These are phyloP conservation scores for Pipistrellus kuhlii DNA, from an alignment of 2,797 vertebrate species.

Conservation along the genomic window DNA sequence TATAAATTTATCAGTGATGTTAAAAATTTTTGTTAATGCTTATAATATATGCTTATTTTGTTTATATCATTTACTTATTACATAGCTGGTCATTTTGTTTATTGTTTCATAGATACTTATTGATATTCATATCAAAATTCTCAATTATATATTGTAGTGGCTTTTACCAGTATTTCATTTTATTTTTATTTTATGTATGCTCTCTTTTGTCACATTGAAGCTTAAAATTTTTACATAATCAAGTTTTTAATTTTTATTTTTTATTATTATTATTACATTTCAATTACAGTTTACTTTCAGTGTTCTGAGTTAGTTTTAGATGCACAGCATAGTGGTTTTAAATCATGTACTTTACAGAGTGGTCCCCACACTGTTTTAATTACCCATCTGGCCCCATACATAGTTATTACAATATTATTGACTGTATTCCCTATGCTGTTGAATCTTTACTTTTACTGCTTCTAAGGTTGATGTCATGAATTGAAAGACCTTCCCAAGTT, in stretches of 20 bases:
- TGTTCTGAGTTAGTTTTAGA: neutral
- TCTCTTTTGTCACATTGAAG: neutral
- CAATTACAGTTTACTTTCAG: neutral
- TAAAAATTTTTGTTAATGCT: neutral
- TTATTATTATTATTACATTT: neutral
- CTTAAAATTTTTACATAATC: slow-evolving; percentile 14
- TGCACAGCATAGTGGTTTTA: neutral
- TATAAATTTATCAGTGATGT: neutral
- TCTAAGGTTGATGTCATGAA: neutral
- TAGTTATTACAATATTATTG: no score
- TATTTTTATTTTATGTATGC: neutral
- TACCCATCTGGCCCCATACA: no score
- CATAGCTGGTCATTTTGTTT: neutral
- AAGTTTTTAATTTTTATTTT: neutral
- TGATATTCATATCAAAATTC: neutral
- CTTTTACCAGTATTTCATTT: neutral
- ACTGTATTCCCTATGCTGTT: neutral
- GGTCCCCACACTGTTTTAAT: no score
- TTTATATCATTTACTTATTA: neutral
- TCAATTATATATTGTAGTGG: neutral
- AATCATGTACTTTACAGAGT: neutral
- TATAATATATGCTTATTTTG: neutral
- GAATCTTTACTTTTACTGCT: neutral
- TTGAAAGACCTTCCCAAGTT: slow-evolving; percentile 2
- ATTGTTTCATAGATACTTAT: neutral